Evolutionary conservation across 2,888 invertebrate genomes (phyloP), one percentile per base, ranked within the genome.

Genomic region (Stenoptilia bipunctidactyla): DNA sequence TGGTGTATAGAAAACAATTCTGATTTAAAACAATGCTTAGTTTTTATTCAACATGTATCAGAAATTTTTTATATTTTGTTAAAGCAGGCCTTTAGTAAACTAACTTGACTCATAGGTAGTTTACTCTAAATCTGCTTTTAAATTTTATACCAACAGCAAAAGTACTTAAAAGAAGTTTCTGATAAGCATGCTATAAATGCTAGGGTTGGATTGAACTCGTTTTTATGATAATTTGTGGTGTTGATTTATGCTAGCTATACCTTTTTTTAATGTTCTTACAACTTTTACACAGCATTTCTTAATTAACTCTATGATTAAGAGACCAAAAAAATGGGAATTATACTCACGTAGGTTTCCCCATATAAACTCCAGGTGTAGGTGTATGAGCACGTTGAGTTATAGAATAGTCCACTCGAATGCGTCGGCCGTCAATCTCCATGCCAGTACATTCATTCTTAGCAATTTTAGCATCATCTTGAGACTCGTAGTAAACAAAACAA

Each of bases 371-470:
- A 5, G 98, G 98, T 3, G 98, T 98, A 9, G 98, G 98, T 1
- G 97, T 97, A 69, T 98, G 98, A 8, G 98, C 95, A 43, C 97
- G 88, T 75, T 96, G 92, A 34, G 98, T 98, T 57, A 98, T 96
- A 4, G 97, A 97, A 77, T 89, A 98, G 76, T 97, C 98, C 6
- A 98, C 97, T 51, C 98, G 87, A 56, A 98, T 97, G 56, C 92
- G 89, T 41, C 97, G 89, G 0, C 94, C 94, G 74, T 97, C 97
- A 38, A 98, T 92, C 79, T 96, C 96, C 89, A 96, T 93, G 40
- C 97, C 98, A 41, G 92, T 91, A 61, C 96, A 96, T 56, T 93
- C 90, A 59, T 97, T 96, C 83, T 97, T 97, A 5, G 98, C 98
- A 41, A 91, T 91, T 68, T 93, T 93, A 0, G 98, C 96, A 79